phyloP scores from a whole-genome alignment of 2,113 vertebrate genomes.

The Hemibagrus wyckioides region DNA sequence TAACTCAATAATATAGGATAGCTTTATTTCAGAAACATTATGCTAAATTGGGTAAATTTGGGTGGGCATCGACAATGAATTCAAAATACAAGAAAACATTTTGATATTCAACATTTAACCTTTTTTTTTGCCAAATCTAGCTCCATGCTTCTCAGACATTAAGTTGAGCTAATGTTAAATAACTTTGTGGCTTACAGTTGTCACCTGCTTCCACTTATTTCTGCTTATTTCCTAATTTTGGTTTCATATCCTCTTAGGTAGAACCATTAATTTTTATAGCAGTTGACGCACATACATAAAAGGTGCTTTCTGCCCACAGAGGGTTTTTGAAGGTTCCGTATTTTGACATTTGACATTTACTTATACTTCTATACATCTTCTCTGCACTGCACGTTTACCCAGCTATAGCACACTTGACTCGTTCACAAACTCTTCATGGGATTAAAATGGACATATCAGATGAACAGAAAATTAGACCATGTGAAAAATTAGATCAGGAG shows the following conservation, averaged over 20 bases:
- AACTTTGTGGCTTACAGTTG: not conserved
- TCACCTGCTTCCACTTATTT: not conserved
- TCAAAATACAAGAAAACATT: not conserved
- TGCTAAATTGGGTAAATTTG: not conserved
- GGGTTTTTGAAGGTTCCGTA: not conserved
- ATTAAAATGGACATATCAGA: not conserved
- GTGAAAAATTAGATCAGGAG: not conserved
- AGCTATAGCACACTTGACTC: not conserved
- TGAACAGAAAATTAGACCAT: not conserved
- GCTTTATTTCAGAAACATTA: not conserved
- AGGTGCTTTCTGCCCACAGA: not conserved
- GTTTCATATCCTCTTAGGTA: not conserved
- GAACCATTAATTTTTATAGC: not conserved
- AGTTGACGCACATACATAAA: not conserved
- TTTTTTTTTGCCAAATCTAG: not conserved
- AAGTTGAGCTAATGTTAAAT: not conserved
- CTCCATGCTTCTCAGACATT: not conserved
- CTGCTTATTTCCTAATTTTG: not conserved
- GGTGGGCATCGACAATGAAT: not conserved
- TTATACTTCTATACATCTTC: not conserved
- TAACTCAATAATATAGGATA: not conserved
- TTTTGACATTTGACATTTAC: not conserved
- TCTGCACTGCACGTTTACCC: not conserved
- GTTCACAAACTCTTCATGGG: not conserved
- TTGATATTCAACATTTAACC: not conserved